Conservation (phyloP, 2,113 vertebrate species). For the Arizona elegans region DNA sequence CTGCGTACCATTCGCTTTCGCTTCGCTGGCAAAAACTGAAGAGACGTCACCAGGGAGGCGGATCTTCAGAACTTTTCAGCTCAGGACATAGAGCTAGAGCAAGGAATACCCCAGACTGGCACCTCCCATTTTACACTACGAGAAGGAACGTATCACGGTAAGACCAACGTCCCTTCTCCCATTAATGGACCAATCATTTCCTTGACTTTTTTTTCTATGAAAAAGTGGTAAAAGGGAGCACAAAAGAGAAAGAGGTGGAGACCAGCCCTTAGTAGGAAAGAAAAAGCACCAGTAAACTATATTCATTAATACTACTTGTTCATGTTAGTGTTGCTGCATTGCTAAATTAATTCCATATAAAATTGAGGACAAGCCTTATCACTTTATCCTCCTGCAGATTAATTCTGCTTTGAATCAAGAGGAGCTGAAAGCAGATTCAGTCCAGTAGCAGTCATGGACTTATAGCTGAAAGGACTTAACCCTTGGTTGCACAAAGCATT, state of each 20-base stretch:
- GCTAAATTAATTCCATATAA: slow-evolving; percentile 20
- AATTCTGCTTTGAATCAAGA: slow-evolving; percentile 17
- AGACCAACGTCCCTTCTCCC: too few relatives aligned
- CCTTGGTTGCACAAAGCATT: not conserved
- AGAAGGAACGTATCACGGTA: too few relatives aligned
- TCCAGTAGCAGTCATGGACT: not conserved
- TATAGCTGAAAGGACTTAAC: slow-evolving; percentile 32
- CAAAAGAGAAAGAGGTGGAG: not conserved
- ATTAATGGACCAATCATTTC: too few relatives aligned
- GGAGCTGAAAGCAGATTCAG: not conserved
- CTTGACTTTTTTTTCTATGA: too few relatives aligned
- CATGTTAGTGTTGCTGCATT: slow-evolving; percentile 8
- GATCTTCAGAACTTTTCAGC: too few relatives aligned
- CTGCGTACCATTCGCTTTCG: too few relatives aligned
- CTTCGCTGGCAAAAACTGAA: too few relatives aligned
- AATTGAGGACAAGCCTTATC: slow-evolving; percentile 15
- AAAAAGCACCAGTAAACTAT: not conserved
- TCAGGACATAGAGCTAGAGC: too few relatives aligned
- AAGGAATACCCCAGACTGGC: too few relatives aligned
- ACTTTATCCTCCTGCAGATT: not conserved
- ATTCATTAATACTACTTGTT: not conserved
- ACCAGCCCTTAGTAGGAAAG: not conserved
- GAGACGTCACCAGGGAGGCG: too few relatives aligned
- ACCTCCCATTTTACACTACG: too few relatives aligned
- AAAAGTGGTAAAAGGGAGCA: not conserved